Evolutionary conservation across 2,888 invertebrate genomes (phyloP).

Genomic region (Hirtodrosophila cameraria): DNA sequence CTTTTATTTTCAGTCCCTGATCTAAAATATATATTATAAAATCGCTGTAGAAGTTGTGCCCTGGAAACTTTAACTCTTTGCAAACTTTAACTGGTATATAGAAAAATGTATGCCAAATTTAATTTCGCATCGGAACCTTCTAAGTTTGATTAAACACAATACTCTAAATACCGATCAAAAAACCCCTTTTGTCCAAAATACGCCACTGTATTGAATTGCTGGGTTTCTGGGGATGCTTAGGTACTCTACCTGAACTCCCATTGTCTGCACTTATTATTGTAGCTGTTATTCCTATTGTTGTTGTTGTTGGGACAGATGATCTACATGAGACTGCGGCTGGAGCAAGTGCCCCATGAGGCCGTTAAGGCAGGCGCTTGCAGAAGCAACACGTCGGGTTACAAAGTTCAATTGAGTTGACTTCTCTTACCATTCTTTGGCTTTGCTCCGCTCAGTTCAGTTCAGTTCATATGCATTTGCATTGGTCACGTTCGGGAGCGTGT

Average conservation of each 20-base stretch:
- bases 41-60: no score
- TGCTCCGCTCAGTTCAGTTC: conserved; percentile 14
- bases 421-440: conserved; percentile 29
- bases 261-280: conserved; percentile 61
- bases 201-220: background rate
- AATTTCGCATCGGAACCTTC: no score
- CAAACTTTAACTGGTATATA: no score
- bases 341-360: conserved; percentile 39
- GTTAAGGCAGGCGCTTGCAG: conserved; percentile 61
- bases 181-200: no score
- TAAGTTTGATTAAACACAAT: no score
- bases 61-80: no score
- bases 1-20: no score
- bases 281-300: conserved; percentile 20
- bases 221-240: background rate
- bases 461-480: conserved; percentile 77
- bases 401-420: conserved; percentile 79
- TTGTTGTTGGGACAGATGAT: conserved; percentile 59
- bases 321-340: conserved; percentile 65
- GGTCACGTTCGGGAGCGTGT: conserved; percentile 78
- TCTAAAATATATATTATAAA: no score
- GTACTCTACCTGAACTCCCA: conserved; percentile 26
- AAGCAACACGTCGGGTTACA: conserved; percentile 75
- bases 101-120: no score
- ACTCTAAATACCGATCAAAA: no score